These are phyloP conservation scores for Leuctra nigra DNA, from an alignment of 2,888 invertebrate genomes.

Conservation along the genomic window DNA sequence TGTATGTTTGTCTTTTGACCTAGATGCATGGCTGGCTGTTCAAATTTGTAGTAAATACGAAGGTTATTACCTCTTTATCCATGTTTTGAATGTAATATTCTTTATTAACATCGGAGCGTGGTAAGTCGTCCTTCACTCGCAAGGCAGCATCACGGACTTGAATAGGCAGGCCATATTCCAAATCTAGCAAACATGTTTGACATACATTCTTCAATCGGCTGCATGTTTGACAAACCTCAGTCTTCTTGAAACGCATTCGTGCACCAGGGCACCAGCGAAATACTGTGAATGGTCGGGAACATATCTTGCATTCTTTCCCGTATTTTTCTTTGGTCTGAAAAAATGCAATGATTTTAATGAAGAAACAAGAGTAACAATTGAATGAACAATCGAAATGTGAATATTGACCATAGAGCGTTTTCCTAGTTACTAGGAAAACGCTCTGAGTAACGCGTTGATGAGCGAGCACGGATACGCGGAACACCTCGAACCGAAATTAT, in stretches of 20 bases:
- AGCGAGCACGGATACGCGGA: too few relatives aligned
- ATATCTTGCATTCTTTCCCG: slow-evolving; percentile 95
- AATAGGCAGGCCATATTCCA: slow-evolving; percentile 84
- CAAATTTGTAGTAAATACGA: too few relatives aligned
- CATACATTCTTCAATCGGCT: slow-evolving; percentile 93
- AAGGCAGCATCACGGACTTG: slow-evolving; percentile 88
- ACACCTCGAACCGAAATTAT: too few relatives aligned
- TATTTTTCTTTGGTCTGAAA: slow-evolving; percentile 87
- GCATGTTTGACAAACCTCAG: slow-evolving; percentile 94
- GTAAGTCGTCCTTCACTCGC: slow-evolving; percentile 84
- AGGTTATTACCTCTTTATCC: slow-evolving; percentile 71
- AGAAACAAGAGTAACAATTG: too few relatives aligned
- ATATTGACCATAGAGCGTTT: too few relatives aligned
- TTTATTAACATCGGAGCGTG: slow-evolving; percentile 90
- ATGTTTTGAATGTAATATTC: slow-evolving; percentile 91
- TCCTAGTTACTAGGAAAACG: too few relatives aligned
- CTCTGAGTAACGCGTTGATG: too few relatives aligned
- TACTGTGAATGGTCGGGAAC: slow-evolving; percentile 88
- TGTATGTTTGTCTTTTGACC: too few relatives aligned
- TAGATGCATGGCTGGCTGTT: too few relatives aligned
- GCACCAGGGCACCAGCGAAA: slow-evolving; percentile 97
- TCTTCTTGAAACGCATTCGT: slow-evolving; percentile 92
- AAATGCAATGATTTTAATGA: too few relatives aligned
- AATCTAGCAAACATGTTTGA: slow-evolving; percentile 89
- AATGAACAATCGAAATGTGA: too few relatives aligned